A percentile compares a stretch with the other conserved stretches of the same genome.
phyloP scores from a whole-genome alignment of 1,140 invertebrate species.

The Drosophila varians region DNA sequence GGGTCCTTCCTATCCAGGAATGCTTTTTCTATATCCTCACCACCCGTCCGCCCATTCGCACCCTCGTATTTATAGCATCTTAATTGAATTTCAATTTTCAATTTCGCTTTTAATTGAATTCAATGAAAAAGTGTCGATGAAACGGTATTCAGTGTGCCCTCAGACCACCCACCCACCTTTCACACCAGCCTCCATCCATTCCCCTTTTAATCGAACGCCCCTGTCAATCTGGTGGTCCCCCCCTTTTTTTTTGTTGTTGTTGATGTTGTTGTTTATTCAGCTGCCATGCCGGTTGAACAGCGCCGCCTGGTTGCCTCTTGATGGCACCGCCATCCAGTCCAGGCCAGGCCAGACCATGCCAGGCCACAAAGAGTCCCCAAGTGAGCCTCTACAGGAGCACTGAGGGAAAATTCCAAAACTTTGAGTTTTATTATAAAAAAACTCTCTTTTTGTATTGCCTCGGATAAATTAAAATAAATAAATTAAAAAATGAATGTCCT shows the following conservation, averaged over 20 bases:
- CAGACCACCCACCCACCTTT: neutral
- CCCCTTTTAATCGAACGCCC: neutral
- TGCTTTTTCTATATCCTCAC: constrained; percentile 45
- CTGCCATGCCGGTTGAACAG: constrained; percentile 50
- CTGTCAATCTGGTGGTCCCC: constrained; percentile 8
- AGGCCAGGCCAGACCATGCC: constrained; percentile 37
- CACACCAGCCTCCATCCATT: neutral
- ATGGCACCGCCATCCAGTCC: constrained; percentile 61
- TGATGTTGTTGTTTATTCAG: constrained; percentile 70
- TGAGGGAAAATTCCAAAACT: neutral
- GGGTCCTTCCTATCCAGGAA: constrained; percentile 41
- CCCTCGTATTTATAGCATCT: constrained; percentile 74
- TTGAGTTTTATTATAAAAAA: no score
- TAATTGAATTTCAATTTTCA: constrained; percentile 82
- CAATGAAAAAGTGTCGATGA: constrained; percentile 82
- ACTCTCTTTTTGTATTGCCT: no score
- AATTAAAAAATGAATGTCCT: no score
- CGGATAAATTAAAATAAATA: no score
- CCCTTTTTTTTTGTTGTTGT: constrained; percentile 40
- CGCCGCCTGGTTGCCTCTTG: constrained; percentile 39
- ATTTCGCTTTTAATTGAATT: constrained; percentile 81
- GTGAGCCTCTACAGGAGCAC: constrained; percentile 7
- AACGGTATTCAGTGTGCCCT: constrained; percentile 60
- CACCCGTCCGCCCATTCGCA: constrained; percentile 5
- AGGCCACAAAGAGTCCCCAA: constrained; percentile 45